Evolutionary conservation across 2,113 vertebrate genomes (phyloP).

Genomic region (Aldabrachelys gigantea): DNA sequence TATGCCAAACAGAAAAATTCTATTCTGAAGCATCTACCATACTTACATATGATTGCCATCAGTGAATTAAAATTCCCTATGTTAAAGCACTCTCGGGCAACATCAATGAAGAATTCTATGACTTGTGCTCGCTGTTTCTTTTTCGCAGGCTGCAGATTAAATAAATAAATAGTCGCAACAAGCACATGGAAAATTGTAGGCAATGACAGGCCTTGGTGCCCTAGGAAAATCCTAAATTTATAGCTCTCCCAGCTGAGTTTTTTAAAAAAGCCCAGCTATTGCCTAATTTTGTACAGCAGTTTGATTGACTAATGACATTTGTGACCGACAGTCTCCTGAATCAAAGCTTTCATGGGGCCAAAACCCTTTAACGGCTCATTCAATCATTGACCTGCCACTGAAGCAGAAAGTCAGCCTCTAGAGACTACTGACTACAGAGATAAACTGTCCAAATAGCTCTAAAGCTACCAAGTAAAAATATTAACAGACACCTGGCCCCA

Average conservation of each 20-base stretch:
- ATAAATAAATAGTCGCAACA: background rate
- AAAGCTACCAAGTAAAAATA: background rate
- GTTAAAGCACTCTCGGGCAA: constrained; percentile 95
- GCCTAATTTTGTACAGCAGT: background rate
- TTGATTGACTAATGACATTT: background rate
- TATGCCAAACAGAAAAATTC: background rate
- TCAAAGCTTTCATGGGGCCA: background rate
- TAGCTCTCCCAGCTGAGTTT: background rate
- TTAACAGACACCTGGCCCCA: background rate
- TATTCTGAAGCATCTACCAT: background rate
- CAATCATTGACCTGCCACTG: background rate
- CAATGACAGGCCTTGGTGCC: background rate
- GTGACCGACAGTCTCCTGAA: constrained; percentile 21
- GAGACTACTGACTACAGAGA: background rate
- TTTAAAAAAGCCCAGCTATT: background rate
- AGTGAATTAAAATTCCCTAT: constrained; percentile 97
- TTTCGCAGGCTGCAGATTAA: constrained; percentile 87
- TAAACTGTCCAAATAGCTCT: background rate
- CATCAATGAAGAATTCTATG: constrained; percentile 95
- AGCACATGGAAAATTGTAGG: background rate
- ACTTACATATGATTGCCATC: constrained; percentile 98
- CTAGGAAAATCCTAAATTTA: background rate
- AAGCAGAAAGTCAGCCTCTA: background rate
- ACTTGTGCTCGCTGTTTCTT: constrained; percentile 94
- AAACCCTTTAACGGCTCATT: background rate